phyloP scores from a whole-genome alignment of 2,888 invertebrate genomes.

The Gnatocerus cornutus region DNA sequence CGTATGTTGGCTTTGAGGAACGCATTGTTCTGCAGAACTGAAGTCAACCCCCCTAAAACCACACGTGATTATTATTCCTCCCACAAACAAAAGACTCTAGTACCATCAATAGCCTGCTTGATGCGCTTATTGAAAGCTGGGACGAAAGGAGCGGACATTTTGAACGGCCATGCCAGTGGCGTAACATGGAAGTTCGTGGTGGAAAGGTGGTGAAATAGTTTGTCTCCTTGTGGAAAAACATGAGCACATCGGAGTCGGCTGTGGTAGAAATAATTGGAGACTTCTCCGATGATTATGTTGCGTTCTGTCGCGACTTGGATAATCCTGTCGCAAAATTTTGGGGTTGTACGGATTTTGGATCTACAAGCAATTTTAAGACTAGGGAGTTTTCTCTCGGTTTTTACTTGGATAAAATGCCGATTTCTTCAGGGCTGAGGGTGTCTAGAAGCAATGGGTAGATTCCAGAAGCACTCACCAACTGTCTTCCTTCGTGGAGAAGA shows the following conservation, averaged over 20 bases:
- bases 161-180: slow-evolving; percentile 12
- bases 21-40: too few relatives aligned
- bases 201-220: background rate
- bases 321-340: background rate
- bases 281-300: background rate
- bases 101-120: slow-evolving; percentile 2
- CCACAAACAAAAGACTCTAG: background rate
- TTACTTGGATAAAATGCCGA: too few relatives aligned
- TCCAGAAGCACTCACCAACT: background rate
- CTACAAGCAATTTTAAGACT: too few relatives aligned
- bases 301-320: too few relatives aligned
- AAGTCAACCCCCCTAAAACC: too few relatives aligned
- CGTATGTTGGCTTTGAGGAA: too few relatives aligned
- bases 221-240: too few relatives aligned
- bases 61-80: too few relatives aligned
- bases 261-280: slow-evolving; percentile 3
- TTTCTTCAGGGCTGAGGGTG: too few relatives aligned
- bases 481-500: background rate
- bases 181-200: background rate
- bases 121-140: background rate
- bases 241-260: too few relatives aligned
- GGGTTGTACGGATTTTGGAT: background rate
- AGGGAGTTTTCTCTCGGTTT: too few relatives aligned
- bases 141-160: slow-evolving; percentile 1
- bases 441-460: too few relatives aligned